Evolutionary conservation across 2,113 vertebrate genomes (phyloP), one percentile per base, ranked within the genome.

Genomic region (Cebidichthys violaceus): DNA sequence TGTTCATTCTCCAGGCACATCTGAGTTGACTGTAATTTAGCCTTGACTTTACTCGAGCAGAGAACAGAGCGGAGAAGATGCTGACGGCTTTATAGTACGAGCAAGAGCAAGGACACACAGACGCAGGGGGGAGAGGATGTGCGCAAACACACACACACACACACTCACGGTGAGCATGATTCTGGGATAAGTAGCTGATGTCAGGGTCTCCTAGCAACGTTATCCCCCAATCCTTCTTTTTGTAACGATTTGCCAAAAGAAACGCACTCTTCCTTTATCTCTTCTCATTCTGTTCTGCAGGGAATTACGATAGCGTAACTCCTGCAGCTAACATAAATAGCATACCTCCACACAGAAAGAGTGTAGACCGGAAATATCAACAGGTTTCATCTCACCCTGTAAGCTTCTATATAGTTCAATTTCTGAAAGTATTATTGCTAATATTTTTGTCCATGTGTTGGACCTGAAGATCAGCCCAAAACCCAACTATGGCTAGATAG

Each of bases 161-260:
- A 73, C 43, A 70, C 37, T 22, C 6, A 24, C n/a, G 5, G 24
- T 14, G 54, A 15, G 85, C 66, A 75, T 83, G 84, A 93, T 78
- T 90, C 75, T 73, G 84, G 82, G 90, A 86, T 87, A 90, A 88
- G 88, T 72, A 86, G 77, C 82, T 75, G 76, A 92, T 93, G 86
- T 88, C 82, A 79, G 81, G 90, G 94, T 91, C 89, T 92, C 95
- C 92, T 96, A 94, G 95, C 95, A 95, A 96, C 95, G 22, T 82
- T 84, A 83, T 86, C 78, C 74, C 75, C 81, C 52, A 62, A 79
- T 86, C 57, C n/a, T 43, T 70, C 27, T 70, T 84, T 85, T 61
- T 66, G 15, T 60, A 47, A 59, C 8, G 65, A 57, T 73, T 68
- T 59, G 33, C 0, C 17, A 41, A 75, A 68, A 77, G 64, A 31